These are phyloP conservation scores for Conger conger DNA, from an alignment of 2,113 vertebrate species.

Conservation along the genomic window DNA sequence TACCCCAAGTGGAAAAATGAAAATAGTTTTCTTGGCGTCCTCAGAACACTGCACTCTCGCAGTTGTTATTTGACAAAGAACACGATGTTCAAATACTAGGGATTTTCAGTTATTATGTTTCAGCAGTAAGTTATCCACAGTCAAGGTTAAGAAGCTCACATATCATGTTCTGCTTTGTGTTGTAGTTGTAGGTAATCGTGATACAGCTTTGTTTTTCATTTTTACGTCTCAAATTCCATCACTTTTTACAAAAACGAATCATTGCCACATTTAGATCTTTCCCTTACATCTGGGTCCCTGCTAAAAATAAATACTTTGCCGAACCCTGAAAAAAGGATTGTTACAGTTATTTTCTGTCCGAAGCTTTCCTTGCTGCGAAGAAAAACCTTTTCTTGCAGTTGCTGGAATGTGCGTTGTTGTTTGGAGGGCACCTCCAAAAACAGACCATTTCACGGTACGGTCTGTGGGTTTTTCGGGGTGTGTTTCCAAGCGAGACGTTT, in stretches of 20 bases:
- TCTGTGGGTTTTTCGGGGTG: too few relatives aligned
- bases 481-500: not conserved
- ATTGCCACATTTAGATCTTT: not conserved
- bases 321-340: not conserved
- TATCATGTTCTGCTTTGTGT: not conserved
- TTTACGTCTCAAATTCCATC: not conserved
- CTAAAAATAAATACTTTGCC: not conserved
- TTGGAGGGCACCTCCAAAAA: not conserved
- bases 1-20: constrained; percentile 12
- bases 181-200: not conserved
- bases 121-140: not conserved
- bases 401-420: not conserved
- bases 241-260: constrained; percentile 2
- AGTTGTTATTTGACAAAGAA: constrained; percentile 14
- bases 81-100: not conserved
- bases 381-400: not conserved
- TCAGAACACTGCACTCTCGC: not conserved
- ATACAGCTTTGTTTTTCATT: not conserved
- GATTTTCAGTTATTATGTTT: constrained; percentile 4
- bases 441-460: not conserved
- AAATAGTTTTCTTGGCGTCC: constrained; percentile 11
- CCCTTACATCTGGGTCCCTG: not conserved
- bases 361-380: not conserved
- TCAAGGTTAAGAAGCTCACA: constrained; percentile 4
- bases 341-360: not conserved